phyloP scores from a whole-genome alignment of 2,888 invertebrate genomes.

The Athalia rosae region DNA sequence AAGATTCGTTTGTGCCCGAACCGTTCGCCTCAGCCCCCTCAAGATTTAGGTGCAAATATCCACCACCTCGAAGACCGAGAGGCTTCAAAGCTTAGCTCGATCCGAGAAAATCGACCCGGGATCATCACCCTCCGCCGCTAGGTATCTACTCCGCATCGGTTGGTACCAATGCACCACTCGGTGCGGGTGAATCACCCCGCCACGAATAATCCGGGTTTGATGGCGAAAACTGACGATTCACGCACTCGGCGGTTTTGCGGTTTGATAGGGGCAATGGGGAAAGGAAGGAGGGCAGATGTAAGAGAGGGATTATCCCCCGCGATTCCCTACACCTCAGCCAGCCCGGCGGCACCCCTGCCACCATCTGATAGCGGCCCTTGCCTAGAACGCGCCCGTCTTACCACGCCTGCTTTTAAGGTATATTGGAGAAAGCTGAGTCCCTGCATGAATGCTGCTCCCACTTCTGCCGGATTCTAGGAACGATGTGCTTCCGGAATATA shows the following conservation, averaged over 20 bases:
- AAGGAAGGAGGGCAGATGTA: slow-evolving; percentile 59
- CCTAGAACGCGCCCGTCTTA: neutral
- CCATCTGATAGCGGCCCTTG: slow-evolving; percentile 64
- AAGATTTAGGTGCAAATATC: neutral
- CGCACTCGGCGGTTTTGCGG: slow-evolving; percentile 50
- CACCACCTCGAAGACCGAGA: neutral
- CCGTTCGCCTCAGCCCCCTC: slow-evolving; percentile 5
- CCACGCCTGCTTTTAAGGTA: slow-evolving; percentile 66
- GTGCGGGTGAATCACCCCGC: slow-evolving; percentile 54
- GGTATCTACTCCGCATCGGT: slow-evolving; percentile 40
- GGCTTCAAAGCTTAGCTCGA: neutral
- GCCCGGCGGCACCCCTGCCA: slow-evolving; percentile 47
- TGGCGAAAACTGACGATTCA: slow-evolving; percentile 64
- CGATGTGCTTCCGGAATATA: slow-evolving; percentile 40
- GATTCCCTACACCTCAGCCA: too few species aligned
- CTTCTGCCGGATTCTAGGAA: slow-evolving; percentile 38
- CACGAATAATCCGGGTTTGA: slow-evolving; percentile 62
- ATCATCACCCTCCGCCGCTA: slow-evolving; percentile 25
- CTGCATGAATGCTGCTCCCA: slow-evolving; percentile 48
- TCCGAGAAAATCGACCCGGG: slow-evolving; percentile 8
- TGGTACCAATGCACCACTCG: slow-evolving; percentile 47
- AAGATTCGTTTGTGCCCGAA: too few species aligned
- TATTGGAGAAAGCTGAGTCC: slow-evolving; percentile 57
- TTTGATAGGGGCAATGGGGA: slow-evolving; percentile 18
- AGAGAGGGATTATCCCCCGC: slow-evolving; percentile 68